Evolutionary conservation across 2,113 vertebrate genomes (phyloP).

Genomic region (Hydrolagus affinis): DNA sequence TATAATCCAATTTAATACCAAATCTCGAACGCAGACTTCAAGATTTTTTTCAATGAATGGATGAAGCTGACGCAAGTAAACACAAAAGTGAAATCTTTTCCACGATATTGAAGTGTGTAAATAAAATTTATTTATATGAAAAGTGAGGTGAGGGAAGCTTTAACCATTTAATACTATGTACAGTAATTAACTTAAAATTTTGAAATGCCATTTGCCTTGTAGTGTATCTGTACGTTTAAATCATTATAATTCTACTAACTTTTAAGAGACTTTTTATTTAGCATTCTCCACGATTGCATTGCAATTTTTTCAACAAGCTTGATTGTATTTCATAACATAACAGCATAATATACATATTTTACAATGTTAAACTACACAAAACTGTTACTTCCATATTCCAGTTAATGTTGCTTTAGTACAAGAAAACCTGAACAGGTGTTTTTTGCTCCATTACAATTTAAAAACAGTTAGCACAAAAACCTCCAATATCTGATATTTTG

Average conservation of each 20-base stretch:
- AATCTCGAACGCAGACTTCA: not conserved
- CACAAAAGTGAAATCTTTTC: not conserved
- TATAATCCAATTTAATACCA: slow-evolving; percentile 2
- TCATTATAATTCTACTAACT: not conserved
- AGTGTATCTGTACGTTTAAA: not conserved
- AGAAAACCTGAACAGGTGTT: not conserved
- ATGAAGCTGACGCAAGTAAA: not conserved
- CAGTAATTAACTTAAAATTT: not conserved
- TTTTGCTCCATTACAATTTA: not conserved
- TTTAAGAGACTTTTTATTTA: not conserved
- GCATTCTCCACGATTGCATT: not conserved
- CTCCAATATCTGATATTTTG: not conserved
- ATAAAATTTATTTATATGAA: not conserved
- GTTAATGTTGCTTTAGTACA: not conserved
- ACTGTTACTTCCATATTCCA: not conserved
- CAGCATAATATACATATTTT: not conserved
- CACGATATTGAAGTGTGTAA: not conserved
- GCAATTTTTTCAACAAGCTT: not conserved
- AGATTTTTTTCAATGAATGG: not conserved
- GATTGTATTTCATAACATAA: not conserved
- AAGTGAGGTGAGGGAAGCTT: not conserved
- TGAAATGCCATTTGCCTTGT: not conserved
- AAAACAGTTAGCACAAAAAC: not conserved
- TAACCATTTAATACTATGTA: not conserved
- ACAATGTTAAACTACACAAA: not conserved